These are phyloP conservation scores for Drosophila rufa DNA, from an alignment of 1,140 invertebrate species.

Conservation along the genomic window DNA sequence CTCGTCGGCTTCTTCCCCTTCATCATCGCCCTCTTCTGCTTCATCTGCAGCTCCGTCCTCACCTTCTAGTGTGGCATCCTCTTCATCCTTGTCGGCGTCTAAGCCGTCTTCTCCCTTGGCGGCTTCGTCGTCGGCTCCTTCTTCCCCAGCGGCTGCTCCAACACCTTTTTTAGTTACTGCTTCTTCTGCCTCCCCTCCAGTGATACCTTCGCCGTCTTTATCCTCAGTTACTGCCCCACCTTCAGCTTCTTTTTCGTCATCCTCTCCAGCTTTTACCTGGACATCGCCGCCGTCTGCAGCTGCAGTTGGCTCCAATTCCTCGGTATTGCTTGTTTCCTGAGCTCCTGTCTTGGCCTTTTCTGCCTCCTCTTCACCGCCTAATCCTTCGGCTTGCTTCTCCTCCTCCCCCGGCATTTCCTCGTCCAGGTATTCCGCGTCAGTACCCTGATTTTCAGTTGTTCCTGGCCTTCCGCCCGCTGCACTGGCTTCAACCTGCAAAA, in stretches of 20 bases:
- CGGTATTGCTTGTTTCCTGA: not conserved
- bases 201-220: not conserved
- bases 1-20: constrained; percentile 3
- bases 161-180: not conserved
- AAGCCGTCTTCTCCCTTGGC: not conserved
- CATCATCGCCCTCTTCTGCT: constrained; percentile 12
- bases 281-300: not conserved
- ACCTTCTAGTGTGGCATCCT: constrained; percentile 18
- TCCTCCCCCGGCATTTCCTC: constrained; percentile 49
- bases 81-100: constrained; percentile 10
- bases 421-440: constrained; percentile 66
- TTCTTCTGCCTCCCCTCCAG: not conserved
- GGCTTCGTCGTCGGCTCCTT: constrained; percentile 18
- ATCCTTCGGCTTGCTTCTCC: constrained; percentile 10
- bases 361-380: not conserved
- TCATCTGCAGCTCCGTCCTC: constrained; percentile 17
- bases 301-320: not conserved
- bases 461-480: not conserved
- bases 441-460: constrained; percentile 9
- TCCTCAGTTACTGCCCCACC: not conserved
- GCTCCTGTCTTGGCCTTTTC: not conserved
- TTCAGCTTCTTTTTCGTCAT: not conserved
- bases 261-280: not conserved
- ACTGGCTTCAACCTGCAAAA: constrained; percentile 35
- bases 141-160: not conserved